Conservation (phyloP, 2,888 invertebrate species). For the Asteroscopus sphinx region DNA sequence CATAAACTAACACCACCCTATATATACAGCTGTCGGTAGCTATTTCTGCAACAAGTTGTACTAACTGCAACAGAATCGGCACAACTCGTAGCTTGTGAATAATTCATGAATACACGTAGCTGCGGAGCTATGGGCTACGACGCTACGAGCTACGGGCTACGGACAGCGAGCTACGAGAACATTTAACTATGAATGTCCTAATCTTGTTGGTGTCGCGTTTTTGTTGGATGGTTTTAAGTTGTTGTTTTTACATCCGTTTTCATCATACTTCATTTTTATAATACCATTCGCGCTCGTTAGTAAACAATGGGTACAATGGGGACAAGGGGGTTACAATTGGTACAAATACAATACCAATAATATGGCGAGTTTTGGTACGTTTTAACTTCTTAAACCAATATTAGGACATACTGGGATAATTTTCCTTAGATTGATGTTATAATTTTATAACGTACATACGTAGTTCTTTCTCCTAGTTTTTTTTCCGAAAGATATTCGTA, state of each 20-base stretch:
- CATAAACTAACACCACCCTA: conserved; percentile 51
- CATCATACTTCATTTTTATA: not conserved
- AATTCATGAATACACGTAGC: conserved; percentile 50
- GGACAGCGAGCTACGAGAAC: conserved; percentile 20
- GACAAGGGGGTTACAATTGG: too few relatives aligned
- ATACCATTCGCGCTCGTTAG: not conserved
- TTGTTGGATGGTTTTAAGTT: conserved; percentile 7
- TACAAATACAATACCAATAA: too few relatives aligned
- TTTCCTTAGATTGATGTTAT: too few relatives aligned
- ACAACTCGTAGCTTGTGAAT: conserved; percentile 52
- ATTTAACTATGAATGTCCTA: conserved; percentile 23
- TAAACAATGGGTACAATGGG: too few relatives aligned
- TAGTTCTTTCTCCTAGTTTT: too few relatives aligned
- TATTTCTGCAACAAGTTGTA: conserved; percentile 57
- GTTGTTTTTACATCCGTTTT: conserved; percentile 2
- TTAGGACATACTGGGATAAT: too few relatives aligned
- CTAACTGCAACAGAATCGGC: conserved; percentile 57
- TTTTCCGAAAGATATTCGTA: too few relatives aligned
- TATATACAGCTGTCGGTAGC: conserved; percentile 45
- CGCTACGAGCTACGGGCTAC: conserved; percentile 30
- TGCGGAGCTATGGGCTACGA: conserved; percentile 25
- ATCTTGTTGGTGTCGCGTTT: conserved; percentile 18
- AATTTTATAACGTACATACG: too few relatives aligned
- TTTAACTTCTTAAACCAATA: too few relatives aligned
- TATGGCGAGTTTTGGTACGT: too few relatives aligned